Conservation (phyloP, 2,113 vertebrate genomes). For the Meleagris gallopavo region DNA sequence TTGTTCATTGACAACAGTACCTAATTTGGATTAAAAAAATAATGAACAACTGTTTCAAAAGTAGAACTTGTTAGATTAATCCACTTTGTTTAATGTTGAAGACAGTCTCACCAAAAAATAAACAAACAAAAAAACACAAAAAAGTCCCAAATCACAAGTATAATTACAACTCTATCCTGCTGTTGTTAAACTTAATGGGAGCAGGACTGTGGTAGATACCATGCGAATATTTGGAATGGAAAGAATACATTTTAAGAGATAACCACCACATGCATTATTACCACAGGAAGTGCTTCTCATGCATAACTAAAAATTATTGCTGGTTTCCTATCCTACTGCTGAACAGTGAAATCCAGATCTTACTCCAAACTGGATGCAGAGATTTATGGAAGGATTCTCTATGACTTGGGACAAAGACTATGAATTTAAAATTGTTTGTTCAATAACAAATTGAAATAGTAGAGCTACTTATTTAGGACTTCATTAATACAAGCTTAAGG, state of each 20-base stretch:
- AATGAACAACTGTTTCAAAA: background rate
- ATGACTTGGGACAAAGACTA: background rate
- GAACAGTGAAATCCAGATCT: background rate
- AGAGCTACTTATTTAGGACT: background rate
- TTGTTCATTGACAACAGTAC: background rate
- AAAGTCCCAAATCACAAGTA: background rate
- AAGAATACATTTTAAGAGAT: background rate
- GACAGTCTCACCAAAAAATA: background rate
- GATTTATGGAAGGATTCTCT: background rate
- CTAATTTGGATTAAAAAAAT: background rate
- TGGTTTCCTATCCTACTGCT: background rate
- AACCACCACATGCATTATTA: background rate
- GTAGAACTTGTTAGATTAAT: background rate
- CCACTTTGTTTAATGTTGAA: background rate
- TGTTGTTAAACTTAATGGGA: background rate
- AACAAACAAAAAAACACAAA: background rate
- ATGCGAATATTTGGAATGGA: background rate
- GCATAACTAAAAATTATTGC: background rate
- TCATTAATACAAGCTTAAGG: background rate
- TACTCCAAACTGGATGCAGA: background rate
- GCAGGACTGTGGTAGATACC: background rate
- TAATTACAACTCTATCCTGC: background rate
- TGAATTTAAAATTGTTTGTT: background rate
- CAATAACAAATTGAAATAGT: background rate
- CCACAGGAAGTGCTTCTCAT: background rate